Percentiles rank a stretch among this genome's conserved stretches.
Evolutionary conservation across 2,888 invertebrate genomes (phyloP).

Genomic region (Pyralis farinalis): DNA sequence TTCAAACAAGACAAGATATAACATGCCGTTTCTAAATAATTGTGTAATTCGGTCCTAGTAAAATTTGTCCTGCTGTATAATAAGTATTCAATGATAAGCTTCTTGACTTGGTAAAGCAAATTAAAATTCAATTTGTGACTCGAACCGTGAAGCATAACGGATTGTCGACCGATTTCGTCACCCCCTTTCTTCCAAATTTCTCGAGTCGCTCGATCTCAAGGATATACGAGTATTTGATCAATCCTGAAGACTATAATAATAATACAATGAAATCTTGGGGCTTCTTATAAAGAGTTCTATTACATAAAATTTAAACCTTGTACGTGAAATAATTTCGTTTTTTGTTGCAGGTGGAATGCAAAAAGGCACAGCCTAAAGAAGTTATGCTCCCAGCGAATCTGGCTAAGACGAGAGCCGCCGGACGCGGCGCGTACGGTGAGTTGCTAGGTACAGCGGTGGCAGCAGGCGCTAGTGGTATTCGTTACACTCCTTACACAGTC

Average conservation of each 20-base stretch:
- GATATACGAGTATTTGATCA: constrained; percentile 50
- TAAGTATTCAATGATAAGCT: constrained; percentile 74
- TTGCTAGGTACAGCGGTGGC: constrained; percentile 90
- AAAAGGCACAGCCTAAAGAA: constrained; percentile 99
- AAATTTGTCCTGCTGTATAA: constrained; percentile 61
- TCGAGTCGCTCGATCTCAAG: constrained; percentile 55
- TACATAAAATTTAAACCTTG: constrained; percentile 10
- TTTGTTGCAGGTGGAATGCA: constrained; percentile 96
- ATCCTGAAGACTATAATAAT: constrained; percentile 49
- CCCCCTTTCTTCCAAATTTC: constrained; percentile 70
- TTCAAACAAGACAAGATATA: constrained; percentile 28
- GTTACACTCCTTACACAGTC: constrained; percentile 83
- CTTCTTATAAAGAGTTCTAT: background rate
- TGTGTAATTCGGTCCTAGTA: constrained; percentile 44
- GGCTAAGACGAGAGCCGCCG: constrained; percentile 97
- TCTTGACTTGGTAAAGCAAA: constrained; percentile 71
- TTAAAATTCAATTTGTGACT: constrained; percentile 77
- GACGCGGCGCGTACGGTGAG: constrained; percentile 98
- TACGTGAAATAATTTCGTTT: constrained; percentile 6
- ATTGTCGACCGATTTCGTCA: constrained; percentile 70
- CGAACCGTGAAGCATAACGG: constrained; percentile 73
- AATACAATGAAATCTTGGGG: constrained; percentile 25
- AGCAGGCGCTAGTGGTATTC: constrained; percentile 80
- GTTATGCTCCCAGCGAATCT: constrained; percentile 99
- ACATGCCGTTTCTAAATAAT: constrained; percentile 44